phyloP scores from a whole-genome alignment of 2,888 invertebrate species.

The Augochlorella aurata region DNA sequence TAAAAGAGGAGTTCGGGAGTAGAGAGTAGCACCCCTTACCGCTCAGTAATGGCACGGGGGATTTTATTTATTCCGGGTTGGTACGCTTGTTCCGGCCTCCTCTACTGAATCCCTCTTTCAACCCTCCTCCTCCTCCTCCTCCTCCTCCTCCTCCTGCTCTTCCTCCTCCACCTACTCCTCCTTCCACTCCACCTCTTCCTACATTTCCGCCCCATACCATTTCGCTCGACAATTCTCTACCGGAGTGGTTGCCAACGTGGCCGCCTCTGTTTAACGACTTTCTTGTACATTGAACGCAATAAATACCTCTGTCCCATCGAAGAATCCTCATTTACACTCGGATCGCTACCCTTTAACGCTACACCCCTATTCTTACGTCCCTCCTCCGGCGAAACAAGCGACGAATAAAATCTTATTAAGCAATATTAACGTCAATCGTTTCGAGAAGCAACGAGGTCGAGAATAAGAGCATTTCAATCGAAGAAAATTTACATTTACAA shows the following conservation, averaged over 20 bases:
- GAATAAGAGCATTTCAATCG: neutral
- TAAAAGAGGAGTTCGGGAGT: constrained; percentile 49
- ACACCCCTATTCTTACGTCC: constrained; percentile 6
- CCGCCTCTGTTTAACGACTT: constrained; percentile 69
- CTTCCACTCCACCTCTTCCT: constrained; percentile 49
- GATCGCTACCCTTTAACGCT: constrained; percentile 46
- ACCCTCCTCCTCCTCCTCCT: constrained; percentile 59
- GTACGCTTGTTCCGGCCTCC: constrained; percentile 73
- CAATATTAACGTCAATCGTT: neutral
- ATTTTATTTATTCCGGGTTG: constrained; percentile 76
- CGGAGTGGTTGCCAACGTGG: constrained; percentile 70
- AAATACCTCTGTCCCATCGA: constrained; percentile 70
- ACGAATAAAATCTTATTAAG: neutral
- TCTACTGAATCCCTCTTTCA: constrained; percentile 70
- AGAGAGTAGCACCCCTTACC: constrained; percentile 63
- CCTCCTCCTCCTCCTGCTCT: constrained; percentile 46
- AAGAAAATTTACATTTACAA: neutral
- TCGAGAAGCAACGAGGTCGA: neutral
- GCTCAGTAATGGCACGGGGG: constrained; percentile 61
- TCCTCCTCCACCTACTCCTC: constrained; percentile 55
- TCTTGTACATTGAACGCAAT: constrained; percentile 68
- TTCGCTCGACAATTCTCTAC: constrained; percentile 68
- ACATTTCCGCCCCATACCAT: constrained; percentile 56
- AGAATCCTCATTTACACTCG: constrained; percentile 61
- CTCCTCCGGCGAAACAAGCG: neutral